Evolutionary conservation across 2,888 invertebrate genomes (phyloP), one percentile per base, ranked within the genome.

Genomic region (Rhyacophila evoluta): DNA sequence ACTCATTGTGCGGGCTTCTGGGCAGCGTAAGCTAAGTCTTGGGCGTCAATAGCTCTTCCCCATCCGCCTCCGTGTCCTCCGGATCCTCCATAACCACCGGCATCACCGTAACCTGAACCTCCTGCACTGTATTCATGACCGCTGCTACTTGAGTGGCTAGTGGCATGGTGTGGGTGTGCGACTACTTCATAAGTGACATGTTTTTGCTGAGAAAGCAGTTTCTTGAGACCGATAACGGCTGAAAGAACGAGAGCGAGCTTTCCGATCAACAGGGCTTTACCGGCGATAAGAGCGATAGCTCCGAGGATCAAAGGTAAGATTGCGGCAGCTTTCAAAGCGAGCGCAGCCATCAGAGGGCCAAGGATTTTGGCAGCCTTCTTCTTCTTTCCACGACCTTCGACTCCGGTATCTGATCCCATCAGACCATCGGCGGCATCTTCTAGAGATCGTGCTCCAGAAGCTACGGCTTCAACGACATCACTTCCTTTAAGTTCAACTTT

Each of bases 111-210:
- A 71, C 91, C 91, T 75, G 88, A 87, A 78, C 87, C 87, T 68
- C 88, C 87, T 68, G 88, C 88, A 78, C 91, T 89, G 83, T 91
- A 91, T 77, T 88, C 88, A 79, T 95, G 94, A 84, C 93, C 92
- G 82, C 94, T 93, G 77, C 92, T 91, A 79, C 93, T 91, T 81
- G 93, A 91, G 85, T 93, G 93, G 84, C 92, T 92, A 83, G 92
- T 90, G 80, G 92, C 91, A 86, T 95, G 95, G 84, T 95, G 95
- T 75, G 95, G 95, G 86, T 96, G 96, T 0, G 95, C 93, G 0
- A 96, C 95, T 37, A 96, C 95, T 86, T 96, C 96, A 85, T 96
- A 96, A 2, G 96, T 96, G 82, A 96, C 96, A 85, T 95, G 95
- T 85, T 95, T 96, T 87, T 95, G 94, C 85, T 94, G 93, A 1